Evolutionary conservation across 2,888 invertebrate species (phyloP), one percentile per base, ranked within the genome.

Genomic region (Halictus quadricinctus): DNA sequence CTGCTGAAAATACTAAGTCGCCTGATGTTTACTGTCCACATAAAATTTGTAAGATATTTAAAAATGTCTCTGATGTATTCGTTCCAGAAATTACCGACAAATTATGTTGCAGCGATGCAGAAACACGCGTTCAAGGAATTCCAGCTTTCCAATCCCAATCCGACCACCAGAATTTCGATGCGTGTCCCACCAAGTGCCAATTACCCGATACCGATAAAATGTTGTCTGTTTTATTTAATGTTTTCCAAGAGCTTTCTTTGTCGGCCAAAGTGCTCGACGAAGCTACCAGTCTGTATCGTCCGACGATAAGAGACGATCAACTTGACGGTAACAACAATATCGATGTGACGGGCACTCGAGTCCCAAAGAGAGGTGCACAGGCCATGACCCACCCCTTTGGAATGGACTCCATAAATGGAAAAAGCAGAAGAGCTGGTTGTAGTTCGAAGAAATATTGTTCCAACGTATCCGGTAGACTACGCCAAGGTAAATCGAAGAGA

Each of bases 41-140:
- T 13, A n/a, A 13, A 25, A 50, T 76, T 70, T 25, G 8, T 29
- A 18, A 46, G 60, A 76, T 12, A 5, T 15, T 36, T 2, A 41
- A 69, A 66, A 41, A 21, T 41, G 8, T 36, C 5, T 46, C 8
- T 12, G 1, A 10, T 41, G 1, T 21, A 15, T 15, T 29, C 18
- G 21, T 10, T 21, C 13, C 58, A 29, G 12, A 48, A 66, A 81
- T 85, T 50, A 88, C 82, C 43, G 43, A 60, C 15, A 78, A 58
- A 80, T 75, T 84, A 36, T 87, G 80, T 89, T 89, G 79, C 89
- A 89, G 89, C 54, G 78, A n/a, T 25, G 50, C 50, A 70, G 81
- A 75, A 72, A 64, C 66, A 48, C 21, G 54, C 25, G 58, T 8
- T 73, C 18, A 54, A 77, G 85, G 66, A 50, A 50, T 8, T 13